Conservation (phyloP, 2,888 invertebrate genomes). For the Eremobia ochroleuca region DNA sequence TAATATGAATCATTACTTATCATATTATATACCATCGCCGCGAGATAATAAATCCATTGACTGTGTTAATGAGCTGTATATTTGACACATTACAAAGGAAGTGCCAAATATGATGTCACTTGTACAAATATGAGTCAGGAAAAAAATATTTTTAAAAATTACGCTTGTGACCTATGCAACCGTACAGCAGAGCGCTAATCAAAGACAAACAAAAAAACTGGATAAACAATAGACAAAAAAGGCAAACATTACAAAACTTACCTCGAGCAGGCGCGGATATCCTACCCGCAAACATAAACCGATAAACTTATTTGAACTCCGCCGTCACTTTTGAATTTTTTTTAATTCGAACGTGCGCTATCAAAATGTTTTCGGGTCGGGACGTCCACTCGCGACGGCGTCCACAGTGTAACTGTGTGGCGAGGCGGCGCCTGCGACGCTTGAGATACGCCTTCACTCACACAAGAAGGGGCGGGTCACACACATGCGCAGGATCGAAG, state of each 20-base stretch:
- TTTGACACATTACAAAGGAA: conserved; percentile 67
- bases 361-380: conserved; percentile 47
- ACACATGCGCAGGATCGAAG: conserved; percentile 72
- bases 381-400: conserved; percentile 78
- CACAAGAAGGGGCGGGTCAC: conserved; percentile 68
- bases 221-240: conserved; percentile 72
- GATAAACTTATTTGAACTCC: conserved; percentile 86
- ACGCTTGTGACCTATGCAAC: conserved; percentile 73
- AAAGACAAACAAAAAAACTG: conserved; percentile 75
- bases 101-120: conserved; percentile 72
- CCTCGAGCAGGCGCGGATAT: conserved; percentile 82
- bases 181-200: conserved; percentile 77
- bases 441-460: conserved; percentile 82
- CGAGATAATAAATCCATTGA: conserved; percentile 67
- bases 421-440: conserved; percentile 85
- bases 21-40: conserved; percentile 59
- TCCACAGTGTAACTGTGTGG: conserved; percentile 79
- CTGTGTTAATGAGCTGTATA: conserved; percentile 62
- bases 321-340: conserved; percentile 76
- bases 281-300: conserved; percentile 83
- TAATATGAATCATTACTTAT: conserved; percentile 69
- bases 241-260: conserved; percentile 80
- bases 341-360: conserved; percentile 68
- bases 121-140: conserved; percentile 66
- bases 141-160: conserved; percentile 60